These are phyloP conservation scores for Stichopus chloronotus DNA, from an alignment of 35 echinoderm and acorn worm species.

Conservation along the genomic window DNA sequence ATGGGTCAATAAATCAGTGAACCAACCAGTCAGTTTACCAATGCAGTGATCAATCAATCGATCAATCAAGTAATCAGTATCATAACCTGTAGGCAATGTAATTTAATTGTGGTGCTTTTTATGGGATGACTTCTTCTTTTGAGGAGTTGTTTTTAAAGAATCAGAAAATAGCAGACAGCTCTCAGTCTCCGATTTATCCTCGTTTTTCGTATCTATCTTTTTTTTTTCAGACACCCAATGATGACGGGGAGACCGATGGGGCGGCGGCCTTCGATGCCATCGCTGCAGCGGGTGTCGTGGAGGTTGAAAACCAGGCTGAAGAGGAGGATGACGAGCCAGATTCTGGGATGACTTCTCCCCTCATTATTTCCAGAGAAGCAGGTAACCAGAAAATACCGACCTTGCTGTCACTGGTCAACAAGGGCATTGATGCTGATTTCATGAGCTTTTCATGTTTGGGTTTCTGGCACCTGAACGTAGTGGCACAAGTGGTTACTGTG, in stretches of 20 bases:
- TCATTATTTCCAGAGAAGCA: slow-evolving; percentile 85
- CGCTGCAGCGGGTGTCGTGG: slow-evolving; percentile 78
- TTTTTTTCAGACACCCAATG: slow-evolving; percentile 75
- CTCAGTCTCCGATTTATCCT: neutral
- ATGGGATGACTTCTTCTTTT: no score
- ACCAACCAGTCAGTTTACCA: no score
- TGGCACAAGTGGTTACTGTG: no score
- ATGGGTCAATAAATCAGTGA: no score
- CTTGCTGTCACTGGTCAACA: neutral
- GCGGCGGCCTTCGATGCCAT: slow-evolving; percentile 97
- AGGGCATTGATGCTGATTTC: neutral
- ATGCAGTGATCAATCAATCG: no score
- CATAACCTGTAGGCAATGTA: no score
- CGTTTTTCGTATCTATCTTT: neutral
- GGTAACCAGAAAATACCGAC: slow-evolving; percentile 48
- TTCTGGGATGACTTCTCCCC: slow-evolving; percentile 73
- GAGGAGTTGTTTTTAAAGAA: no score
- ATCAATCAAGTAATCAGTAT: no score
- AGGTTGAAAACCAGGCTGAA: slow-evolving; percentile 77
- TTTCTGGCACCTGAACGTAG: no score
- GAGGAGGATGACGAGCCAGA: slow-evolving; percentile 51
- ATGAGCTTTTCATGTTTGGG: neutral
- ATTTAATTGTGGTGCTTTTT: no score
- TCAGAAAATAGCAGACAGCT: neutral
- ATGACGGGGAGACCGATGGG: slow-evolving; percentile 77